Conservation (phyloP, 2,113 vertebrate species). For the Seriola quinqueradiata region DNA sequence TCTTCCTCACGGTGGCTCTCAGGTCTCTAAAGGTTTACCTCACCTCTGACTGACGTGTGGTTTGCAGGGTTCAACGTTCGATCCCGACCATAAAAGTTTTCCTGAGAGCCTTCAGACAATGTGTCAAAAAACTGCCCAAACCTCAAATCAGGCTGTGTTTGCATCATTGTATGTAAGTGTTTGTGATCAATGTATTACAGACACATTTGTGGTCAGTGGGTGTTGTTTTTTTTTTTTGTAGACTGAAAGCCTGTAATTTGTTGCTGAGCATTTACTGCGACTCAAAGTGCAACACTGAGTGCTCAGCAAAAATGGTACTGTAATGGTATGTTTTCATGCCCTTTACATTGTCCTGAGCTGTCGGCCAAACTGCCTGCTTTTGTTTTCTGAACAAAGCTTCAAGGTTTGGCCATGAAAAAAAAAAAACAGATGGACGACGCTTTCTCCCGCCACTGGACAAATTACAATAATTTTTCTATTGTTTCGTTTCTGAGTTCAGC, state of each 20-base stretch:
- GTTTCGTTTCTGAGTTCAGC: not conserved
- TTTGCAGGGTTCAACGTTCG: constrained; percentile 16
- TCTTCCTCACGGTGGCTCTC: not conserved
- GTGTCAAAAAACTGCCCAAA: not conserved
- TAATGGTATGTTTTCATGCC: constrained; percentile 11
- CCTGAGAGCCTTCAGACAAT: not conserved
- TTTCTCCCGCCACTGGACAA: not conserved
- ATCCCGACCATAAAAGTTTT: not conserved
- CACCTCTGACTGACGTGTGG: constrained; percentile 12
- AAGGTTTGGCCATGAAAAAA: not conserved
- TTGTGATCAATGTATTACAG: constrained; percentile 25
- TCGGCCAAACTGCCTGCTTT: not conserved
- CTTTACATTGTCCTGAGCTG: constrained; percentile 35
- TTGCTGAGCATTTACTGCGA: constrained; percentile 39
- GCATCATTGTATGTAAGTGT: not conserved
- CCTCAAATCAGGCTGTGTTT: not conserved
- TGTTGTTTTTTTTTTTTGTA: constrained; percentile 28
- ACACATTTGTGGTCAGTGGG: constrained; percentile 1
- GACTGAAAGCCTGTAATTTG: constrained; percentile 52
- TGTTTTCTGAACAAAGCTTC: constrained; percentile 30
- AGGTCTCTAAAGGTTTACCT: not conserved
- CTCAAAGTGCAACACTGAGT: constrained; percentile 31
- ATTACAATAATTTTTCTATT: not conserved
- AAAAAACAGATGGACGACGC: not conserved
- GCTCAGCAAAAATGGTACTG: constrained; percentile 29